Base-by-base conservation (phyloP, 2,797 vertebrate species). In the Xyrichtys novacula region DNA sequence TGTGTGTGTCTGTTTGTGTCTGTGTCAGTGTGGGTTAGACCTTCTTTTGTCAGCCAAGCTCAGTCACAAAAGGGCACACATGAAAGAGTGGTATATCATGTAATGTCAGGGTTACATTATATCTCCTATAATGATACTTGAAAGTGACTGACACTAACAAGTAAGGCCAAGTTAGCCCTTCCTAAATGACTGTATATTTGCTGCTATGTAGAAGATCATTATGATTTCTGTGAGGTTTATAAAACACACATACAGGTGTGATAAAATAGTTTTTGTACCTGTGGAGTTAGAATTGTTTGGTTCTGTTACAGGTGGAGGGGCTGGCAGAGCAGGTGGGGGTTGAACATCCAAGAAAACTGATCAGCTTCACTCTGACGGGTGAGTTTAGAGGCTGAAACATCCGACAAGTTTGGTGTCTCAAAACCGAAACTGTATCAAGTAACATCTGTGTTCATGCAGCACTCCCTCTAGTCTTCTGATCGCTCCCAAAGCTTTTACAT, bases 321-420 rank as follows among this genome's bases (percentile, higher is more conserved):
- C 85, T 90, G 2, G 90, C 95, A 32, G 97, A 96, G 84, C 95
- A 95, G 86, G 94, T 95, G 28, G 95, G 94, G 62, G 86, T 91
- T 42, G 96, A 97, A 26, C 95, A 96, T 70, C 95, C 94, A 42
- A 94, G 96, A 34, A 98, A 97, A 87, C 93, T 99, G 39, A 94
- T 98, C 89, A 98, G 97, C 93, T 99, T 99, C 75, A 98, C 96
- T 0, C 78, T 99, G 26, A 97, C 97, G 84, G 98, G 98, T 98
- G 71, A 83, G 81, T 38, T 60, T 2, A 72, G 5, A 36, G 10
- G 10, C 16, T 14, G 11, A n/a, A n/a, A n/a, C n/a, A n/a, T 29
- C 12, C 4, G 10, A 32, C 11, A 36, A n/a, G n/a, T n/a, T n/a
- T n/a, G n/a, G n/a, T n/a, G n/a, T n/a, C n/a, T n/a, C n/a, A n/a